Evolutionary conservation across 2,113 vertebrate species (phyloP).

Genomic region (Tricholaema leucomelas): DNA sequence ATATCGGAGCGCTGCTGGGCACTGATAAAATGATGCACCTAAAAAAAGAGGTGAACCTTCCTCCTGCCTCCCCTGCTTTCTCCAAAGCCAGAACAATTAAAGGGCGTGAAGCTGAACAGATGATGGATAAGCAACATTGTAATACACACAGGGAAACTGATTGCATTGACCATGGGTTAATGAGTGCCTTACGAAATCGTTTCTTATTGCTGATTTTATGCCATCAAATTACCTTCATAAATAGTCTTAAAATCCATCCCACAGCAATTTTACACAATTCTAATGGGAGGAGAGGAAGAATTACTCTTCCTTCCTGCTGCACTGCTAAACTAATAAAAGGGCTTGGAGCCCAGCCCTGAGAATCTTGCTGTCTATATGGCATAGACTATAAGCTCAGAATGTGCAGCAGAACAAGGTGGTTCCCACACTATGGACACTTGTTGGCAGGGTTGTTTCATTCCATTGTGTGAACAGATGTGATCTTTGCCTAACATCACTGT

Average conservation of each 20-base stretch:
- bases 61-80: background rate
- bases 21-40: background rate
- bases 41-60: background rate
- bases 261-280: background rate
- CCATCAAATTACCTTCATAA: conserved; percentile 53
- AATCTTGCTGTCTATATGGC: background rate
- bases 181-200: conserved; percentile 62
- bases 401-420: conserved; percentile 3
- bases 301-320: conserved; percentile 43
- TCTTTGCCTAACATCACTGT: background rate
- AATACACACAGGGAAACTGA: conserved; percentile 62
- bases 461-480: conserved; percentile 46
- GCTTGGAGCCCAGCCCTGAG: conserved; percentile 9
- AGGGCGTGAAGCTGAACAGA: conserved; percentile 27
- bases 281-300: conserved; percentile 30
- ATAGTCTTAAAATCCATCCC: conserved; percentile 43
- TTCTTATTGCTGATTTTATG: conserved; percentile 51
- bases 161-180: conserved; percentile 66
- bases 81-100: conserved; percentile 20
- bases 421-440: conserved; percentile 7
- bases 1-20: background rate
- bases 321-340: conserved; percentile 39
- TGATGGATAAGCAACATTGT: conserved; percentile 68
- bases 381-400: background rate
- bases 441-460: conserved; percentile 36